Percentiles rank a stretch among this genome's conserved stretches.
These are phyloP conservation scores for Trichosurus vulpecula DNA, from an alignment of 2,797 vertebrate species.

Conservation along the genomic window DNA sequence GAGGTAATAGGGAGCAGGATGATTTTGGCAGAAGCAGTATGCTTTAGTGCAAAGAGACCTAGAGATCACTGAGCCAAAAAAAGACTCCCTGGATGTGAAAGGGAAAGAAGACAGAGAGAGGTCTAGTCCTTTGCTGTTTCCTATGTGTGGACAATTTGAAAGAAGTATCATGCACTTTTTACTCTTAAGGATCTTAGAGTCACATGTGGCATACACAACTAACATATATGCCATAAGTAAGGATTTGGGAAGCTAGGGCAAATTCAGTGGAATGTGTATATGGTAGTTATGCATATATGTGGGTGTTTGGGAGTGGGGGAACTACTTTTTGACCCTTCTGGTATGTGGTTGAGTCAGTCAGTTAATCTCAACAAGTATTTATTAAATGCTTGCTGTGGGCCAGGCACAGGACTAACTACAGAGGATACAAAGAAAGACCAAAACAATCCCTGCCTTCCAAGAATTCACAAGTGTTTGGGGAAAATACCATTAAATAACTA, in stretches of 20 bases:
- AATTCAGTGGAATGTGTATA: neutral
- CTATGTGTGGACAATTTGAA: constrained; percentile 4
- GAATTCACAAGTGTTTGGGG: neutral
- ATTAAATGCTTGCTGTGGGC: neutral
- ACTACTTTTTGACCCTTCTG: neutral
- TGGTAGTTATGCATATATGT: neutral
- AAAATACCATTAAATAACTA: neutral
- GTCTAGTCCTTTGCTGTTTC: neutral
- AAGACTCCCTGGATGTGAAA: neutral
- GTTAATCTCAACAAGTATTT: neutral
- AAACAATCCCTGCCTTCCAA: neutral
- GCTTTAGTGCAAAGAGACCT: neutral
- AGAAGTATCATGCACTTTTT: neutral
- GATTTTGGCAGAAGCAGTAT: neutral
- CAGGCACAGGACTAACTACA: neutral
- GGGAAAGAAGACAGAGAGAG: neutral
- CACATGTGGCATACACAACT: neutral
- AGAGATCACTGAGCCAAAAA: neutral
- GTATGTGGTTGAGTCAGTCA: neutral
- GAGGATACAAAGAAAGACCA: neutral
- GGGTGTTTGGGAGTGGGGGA: neutral
- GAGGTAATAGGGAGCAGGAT: neutral
- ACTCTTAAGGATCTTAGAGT: neutral
- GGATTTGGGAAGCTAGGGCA: neutral
- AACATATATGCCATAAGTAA: neutral